Conservation (phyloP, 2,797 vertebrate genomes). For the Diceros bicornis region DNA sequence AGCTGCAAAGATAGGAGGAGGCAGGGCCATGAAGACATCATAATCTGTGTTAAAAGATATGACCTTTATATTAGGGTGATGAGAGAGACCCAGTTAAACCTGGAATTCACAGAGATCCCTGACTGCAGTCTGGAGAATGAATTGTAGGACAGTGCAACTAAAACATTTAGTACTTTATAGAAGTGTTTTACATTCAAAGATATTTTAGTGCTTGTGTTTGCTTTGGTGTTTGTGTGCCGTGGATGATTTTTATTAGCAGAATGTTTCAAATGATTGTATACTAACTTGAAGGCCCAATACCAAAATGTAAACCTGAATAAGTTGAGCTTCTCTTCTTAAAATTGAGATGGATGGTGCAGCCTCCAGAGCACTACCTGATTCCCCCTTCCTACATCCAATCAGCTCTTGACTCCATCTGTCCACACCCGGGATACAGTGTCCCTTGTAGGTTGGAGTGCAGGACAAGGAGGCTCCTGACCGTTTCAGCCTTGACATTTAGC, state of each 20-base stretch:
- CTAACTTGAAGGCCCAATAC: not conserved
- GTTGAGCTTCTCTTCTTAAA: not conserved
- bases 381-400: not conserved
- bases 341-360: not conserved
- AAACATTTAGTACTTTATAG: not conserved
- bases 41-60: not conserved
- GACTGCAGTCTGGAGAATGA: not conserved
- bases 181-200: not conserved
- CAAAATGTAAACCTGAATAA: not conserved
- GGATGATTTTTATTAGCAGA: not conserved
- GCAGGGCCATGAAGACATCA: not conserved
- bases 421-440: fast-evolving
- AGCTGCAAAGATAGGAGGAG: not conserved
- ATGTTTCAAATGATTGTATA: not conserved
- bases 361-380: not conserved
- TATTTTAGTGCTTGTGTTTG: not conserved
- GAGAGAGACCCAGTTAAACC: not conserved
- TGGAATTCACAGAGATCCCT: not conserved
- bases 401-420: not conserved
- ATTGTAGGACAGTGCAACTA: not conserved
- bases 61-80: not conserved
- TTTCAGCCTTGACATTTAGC: not conserved
- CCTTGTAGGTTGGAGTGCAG: not conserved
- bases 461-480: not conserved
- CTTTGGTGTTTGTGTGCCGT: not conserved